phyloP scores from a whole-genome alignment of 2,888 invertebrate species.

The Bugula neritina region DNA sequence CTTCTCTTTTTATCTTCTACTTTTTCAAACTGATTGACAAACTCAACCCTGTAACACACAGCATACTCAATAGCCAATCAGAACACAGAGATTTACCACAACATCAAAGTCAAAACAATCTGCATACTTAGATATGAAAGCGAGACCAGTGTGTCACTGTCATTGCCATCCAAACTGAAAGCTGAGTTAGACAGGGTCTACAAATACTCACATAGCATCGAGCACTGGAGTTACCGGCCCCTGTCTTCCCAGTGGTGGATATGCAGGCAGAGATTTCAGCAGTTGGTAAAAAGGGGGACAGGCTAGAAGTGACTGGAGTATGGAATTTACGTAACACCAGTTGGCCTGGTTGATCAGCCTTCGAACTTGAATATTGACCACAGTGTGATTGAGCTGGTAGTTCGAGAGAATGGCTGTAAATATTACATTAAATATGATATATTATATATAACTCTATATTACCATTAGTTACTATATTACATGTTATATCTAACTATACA shows the following conservation, averaged over 20 bases:
- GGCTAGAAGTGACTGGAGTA: conserved; percentile 83
- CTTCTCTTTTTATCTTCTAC: conserved; percentile 28
- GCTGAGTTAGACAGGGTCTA: neutral
- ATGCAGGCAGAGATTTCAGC: conserved; percentile 69
- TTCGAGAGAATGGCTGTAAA: conserved; percentile 57
- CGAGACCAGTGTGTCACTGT: no score
- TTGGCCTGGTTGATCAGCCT: conserved; percentile 88
- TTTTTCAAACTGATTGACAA: conserved; percentile 45
- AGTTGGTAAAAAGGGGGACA: conserved; percentile 93
- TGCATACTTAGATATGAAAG: no score
- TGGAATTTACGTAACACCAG: conserved; percentile 94
- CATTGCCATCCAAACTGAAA: no score
- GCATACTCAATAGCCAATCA: neutral
- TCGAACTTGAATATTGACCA: conserved; percentile 75
- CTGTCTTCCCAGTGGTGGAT: conserved; percentile 50
- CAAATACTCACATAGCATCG: conserved; percentile 27
- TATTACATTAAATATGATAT: no score
- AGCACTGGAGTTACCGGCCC: conserved; percentile 32
- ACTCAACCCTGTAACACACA: conserved; percentile 41
- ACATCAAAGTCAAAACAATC: no score
- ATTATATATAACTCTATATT: no score
- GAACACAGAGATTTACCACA: no score
- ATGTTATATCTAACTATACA: no score
- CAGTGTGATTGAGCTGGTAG: conserved; percentile 71
- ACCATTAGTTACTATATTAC: no score